Evolutionary conservation across 2,888 invertebrate species (phyloP), one percentile per base, ranked within the genome.

Genomic region (Ctenicera cuprea): DNA sequence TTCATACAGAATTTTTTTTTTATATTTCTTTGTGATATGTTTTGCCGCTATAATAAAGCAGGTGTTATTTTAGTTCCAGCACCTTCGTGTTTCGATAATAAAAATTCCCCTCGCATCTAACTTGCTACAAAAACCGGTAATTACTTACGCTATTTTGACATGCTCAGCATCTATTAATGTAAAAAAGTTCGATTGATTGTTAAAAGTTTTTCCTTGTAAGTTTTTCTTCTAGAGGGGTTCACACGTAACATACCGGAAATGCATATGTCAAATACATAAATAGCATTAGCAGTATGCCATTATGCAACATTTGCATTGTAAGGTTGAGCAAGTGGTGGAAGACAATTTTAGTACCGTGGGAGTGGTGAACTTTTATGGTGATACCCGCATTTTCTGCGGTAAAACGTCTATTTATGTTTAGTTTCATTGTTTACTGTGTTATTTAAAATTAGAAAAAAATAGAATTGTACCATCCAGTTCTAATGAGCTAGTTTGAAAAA

Each of bases 241-340:
- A 1, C 16, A 43, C 43, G n/a, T n/a, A 18, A 38, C 57, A 41
- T 38, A 62, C 45, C 63, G 63, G 63, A 63, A 33, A 63, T 63
- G 48, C 63, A 63, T 30, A 18, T 48, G 48, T 48, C 11, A 63
- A 26, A 43, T 62, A 62, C 62, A 16, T 11, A 62, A 18, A 33
- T 33, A 33, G 33, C 33, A 33, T 33, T 43, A 18, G 48, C 63
- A 63, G 16, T 63, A 26, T 26, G 26, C 14, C 48, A 63, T 63
- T 63, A 26, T 33, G 45, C 48, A 63, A n/a, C 30, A 63, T 63
- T 16, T 63, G 18, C 63, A 30, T 30, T 3, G 18, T 12, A 41
- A 26, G 14, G n/a, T 20, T 2, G 37, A 62, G 9, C 50, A 22
- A 50, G 22, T 50, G 12, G 20, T 43, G 16, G 20, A 45, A 12